These are phyloP conservation scores for Bovichtus diacanthus DNA, from an alignment of 2,797 vertebrate species.

Conservation along the genomic window DNA sequence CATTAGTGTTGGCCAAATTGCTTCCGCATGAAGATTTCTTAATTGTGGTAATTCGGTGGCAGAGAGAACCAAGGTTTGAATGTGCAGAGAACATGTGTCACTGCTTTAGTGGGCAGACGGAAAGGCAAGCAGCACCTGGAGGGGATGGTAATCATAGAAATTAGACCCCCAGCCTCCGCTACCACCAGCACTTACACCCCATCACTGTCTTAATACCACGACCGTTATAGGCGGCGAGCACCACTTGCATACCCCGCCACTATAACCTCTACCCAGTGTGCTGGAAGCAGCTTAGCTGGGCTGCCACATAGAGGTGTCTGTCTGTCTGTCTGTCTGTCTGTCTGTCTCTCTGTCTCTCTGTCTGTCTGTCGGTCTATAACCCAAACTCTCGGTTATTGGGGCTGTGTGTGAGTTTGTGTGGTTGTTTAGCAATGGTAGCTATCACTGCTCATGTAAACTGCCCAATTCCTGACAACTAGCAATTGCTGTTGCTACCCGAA, in stretches of 20 bases:
- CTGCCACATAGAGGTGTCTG: neutral
- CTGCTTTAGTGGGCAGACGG: conserved; percentile 74
- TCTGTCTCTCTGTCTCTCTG: neutral
- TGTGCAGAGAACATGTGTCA: conserved; percentile 79
- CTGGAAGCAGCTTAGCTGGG: too few species aligned
- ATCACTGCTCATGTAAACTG: conserved; percentile 18
- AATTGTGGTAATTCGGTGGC: conserved; percentile 86
- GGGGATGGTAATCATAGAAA: conserved; percentile 77
- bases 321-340: neutral
- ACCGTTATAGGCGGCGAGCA: conserved; percentile 40
- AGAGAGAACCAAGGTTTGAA: conserved; percentile 70
- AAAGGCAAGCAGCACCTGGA: conserved; percentile 80
- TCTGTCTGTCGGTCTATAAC: conserved; percentile 4
- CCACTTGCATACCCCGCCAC: conserved; percentile 24
- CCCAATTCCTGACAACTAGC: neutral
- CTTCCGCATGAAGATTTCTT: conserved; percentile 82
- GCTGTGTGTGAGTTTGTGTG: neutral
- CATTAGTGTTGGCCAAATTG: conserved; percentile 83
- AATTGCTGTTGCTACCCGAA: conserved; percentile 15
- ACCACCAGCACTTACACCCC: conserved; percentile 69
- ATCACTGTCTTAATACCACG: conserved; percentile 60
- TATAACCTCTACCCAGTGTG: conserved; percentile 25
- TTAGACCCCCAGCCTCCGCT: conserved; percentile 71
- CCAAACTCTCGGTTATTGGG: neutral
- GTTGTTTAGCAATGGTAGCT: conserved; percentile 2